These are phyloP conservation scores for Drosophila subobscura DNA, from an alignment of 1,140 invertebrate genomes.

Conservation along the genomic window DNA sequence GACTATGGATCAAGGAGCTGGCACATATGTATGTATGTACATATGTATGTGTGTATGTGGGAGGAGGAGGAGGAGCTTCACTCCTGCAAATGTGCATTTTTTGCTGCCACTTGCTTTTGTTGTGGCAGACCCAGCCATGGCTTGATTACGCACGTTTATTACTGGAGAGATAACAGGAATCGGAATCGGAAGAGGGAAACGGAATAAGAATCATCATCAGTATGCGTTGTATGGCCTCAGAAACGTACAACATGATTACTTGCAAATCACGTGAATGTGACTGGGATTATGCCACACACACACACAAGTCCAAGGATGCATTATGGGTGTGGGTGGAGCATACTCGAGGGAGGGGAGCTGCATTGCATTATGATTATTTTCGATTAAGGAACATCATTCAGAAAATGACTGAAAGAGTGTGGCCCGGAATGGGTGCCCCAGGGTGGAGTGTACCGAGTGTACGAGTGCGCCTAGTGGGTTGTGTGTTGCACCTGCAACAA, in stretches of 20 bases:
- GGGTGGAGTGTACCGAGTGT: not conserved
- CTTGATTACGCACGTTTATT: slow-evolving; percentile 81
- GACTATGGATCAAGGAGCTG: not conserved
- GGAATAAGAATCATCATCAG: slow-evolving; percentile 50
- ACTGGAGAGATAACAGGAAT: slow-evolving; percentile 48
- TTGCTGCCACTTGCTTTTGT: slow-evolving; percentile 17
- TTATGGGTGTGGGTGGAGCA: not conserved
- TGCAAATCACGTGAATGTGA: slow-evolving; percentile 77
- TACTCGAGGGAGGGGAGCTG: no score
- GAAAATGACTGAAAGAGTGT: no score
- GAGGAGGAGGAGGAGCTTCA: not conserved
- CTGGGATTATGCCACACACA: slow-evolving; percentile 63
- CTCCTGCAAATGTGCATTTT: slow-evolving; percentile 13
- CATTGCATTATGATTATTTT: not conserved
- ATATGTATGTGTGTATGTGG: slow-evolving; percentile 2
- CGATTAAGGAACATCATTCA: no score
- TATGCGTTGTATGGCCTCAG: slow-evolving; percentile 67
- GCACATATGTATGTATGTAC: slow-evolving; percentile 1
- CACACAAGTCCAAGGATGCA: slow-evolving; percentile 11
- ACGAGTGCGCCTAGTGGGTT: not conserved
- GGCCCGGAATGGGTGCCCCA: no score
- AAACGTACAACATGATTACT: slow-evolving; percentile 79
- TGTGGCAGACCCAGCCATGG: slow-evolving; percentile 34
- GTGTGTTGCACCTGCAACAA: slow-evolving; percentile 20
- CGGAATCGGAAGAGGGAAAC: not conserved